phyloP scores from a whole-genome alignment of 2,888 invertebrate genomes.

The Eupithecia tripunctaria region DNA sequence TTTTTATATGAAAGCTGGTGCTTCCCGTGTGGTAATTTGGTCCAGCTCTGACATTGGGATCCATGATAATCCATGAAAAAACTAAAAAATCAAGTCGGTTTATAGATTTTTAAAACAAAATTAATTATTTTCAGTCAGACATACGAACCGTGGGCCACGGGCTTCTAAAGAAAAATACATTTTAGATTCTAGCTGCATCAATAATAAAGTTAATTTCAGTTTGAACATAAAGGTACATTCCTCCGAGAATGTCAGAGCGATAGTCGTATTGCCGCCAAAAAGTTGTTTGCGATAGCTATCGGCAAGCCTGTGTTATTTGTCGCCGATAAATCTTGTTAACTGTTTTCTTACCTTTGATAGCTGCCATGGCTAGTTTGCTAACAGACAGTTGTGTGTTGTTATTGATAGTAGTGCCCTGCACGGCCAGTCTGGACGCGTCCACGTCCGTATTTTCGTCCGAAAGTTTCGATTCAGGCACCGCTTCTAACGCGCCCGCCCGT shows the following conservation, averaged over 20 bases:
- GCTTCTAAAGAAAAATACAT: background rate
- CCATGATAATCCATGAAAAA: too few species aligned
- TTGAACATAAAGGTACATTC: background rate
- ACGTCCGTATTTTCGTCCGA: constrained; percentile 47
- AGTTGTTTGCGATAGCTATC: background rate
- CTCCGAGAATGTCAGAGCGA: background rate
- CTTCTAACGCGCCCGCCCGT: constrained; percentile 61
- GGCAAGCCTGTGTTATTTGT: background rate
- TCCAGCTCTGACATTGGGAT: too few species aligned
- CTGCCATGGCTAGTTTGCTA: constrained; percentile 90
- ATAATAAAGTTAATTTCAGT: background rate
- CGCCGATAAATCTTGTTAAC: too few species aligned
- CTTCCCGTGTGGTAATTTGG: too few species aligned
- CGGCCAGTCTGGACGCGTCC: background rate
- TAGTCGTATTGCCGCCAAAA: too few species aligned
- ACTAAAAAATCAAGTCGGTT: too few species aligned
- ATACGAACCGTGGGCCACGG: too few species aligned
- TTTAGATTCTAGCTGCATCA: background rate
- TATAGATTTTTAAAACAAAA: too few species aligned
- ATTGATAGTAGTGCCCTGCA: constrained; percentile 37
- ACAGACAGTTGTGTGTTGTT: constrained; percentile 81
- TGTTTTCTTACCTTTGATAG: constrained; percentile 87
- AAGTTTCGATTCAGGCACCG: constrained; percentile 17
- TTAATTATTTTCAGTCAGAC: too few species aligned
- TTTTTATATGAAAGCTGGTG: too few species aligned